phyloP scores from a whole-genome alignment of 2,113 vertebrate species.

The Tinamus guttatus region DNA sequence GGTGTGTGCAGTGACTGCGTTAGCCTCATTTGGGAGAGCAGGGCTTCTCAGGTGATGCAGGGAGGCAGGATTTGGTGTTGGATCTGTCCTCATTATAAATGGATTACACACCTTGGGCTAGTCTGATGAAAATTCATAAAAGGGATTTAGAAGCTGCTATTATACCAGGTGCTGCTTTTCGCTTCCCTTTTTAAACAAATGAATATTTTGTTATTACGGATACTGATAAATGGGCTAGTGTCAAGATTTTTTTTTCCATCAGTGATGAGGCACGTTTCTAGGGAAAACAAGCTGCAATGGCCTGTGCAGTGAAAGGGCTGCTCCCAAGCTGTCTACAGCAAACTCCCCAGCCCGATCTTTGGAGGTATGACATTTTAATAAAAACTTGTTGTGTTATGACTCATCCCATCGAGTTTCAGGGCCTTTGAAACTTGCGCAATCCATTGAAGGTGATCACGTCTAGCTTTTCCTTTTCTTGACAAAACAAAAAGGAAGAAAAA shows the following conservation, averaged over 20 bases:
- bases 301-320: background rate
- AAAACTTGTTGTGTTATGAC: background rate
- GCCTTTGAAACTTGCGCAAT: background rate
- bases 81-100: background rate
- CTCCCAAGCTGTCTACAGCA: background rate
- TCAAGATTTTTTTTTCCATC: background rate
- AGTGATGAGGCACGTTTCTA: background rate
- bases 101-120: background rate
- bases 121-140: background rate
- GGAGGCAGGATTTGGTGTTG: background rate
- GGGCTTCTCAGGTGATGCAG: background rate
- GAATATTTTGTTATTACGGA: background rate
- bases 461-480: background rate
- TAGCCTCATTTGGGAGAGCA: background rate
- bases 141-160: background rate
- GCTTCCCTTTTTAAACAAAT: background rate
- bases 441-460: background rate
- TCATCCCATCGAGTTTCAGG: background rate
- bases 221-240: background rate
- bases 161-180: background rate
- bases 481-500: background rate
- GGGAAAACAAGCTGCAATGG: background rate
- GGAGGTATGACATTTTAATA: background rate
- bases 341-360: background rate
- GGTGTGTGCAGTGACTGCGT: background rate